Evolutionary conservation across 1,140 invertebrate species (phyloP).

Genomic region (Pseudomyrmex flavicornis): DNA sequence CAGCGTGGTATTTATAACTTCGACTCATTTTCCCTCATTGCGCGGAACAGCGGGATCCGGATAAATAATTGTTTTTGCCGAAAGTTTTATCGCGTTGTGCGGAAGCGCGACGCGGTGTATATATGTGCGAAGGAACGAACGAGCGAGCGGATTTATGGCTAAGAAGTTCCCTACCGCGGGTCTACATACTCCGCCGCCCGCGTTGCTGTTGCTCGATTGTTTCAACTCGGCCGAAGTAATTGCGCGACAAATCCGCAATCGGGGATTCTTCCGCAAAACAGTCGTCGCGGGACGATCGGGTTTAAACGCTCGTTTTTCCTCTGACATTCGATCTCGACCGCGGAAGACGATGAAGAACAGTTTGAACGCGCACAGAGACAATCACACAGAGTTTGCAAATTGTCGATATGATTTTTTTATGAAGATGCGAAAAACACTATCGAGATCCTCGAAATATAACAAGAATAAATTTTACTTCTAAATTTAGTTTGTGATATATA

Average conservation of each 20-base stretch:
- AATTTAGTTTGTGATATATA: no score
- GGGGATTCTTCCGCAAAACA: conserved; percentile 35
- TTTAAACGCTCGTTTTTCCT: no score
- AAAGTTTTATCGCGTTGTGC: conserved; percentile 68
- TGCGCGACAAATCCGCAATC: conserved; percentile 28
- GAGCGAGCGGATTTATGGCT: conserved; percentile 47
- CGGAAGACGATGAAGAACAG: no score
- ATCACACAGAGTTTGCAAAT: no score
- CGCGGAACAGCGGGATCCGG: conserved; percentile 66
- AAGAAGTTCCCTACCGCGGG: conserved; percentile 35
- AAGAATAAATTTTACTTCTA: no score
- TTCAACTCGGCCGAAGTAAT: conserved; percentile 40
- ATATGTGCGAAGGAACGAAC: conserved; percentile 36
- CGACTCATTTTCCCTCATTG: conserved; percentile 74
- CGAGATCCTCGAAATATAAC: no score
- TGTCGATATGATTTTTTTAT: no score
- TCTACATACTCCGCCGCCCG: conserved; percentile 22
- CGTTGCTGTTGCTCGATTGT: conserved; percentile 31
- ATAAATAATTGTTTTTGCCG: conserved; percentile 75
- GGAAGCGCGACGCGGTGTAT: not conserved
- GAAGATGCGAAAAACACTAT: no score
- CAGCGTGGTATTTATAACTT: conserved; percentile 72
- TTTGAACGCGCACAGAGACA: no score
- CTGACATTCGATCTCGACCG: no score
- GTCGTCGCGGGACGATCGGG: not conserved